Conservation (phyloP, 1,140 invertebrate genomes). For the Drusus annulatus region DNA sequence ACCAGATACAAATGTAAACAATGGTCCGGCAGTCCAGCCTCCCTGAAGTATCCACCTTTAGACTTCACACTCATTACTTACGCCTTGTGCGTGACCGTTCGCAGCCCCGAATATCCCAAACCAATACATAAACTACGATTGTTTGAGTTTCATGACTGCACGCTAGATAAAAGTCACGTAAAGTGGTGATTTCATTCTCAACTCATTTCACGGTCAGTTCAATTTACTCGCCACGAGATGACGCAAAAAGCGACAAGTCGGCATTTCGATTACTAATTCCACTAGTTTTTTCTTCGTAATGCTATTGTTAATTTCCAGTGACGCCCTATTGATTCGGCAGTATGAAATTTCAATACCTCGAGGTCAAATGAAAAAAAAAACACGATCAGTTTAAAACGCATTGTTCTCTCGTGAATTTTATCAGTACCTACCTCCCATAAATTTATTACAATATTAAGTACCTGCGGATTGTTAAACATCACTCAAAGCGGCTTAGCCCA, state of each 20-base stretch:
- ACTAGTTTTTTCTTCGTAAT: neutral
- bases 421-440: neutral
- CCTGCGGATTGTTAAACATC: neutral
- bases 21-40: too few relatives aligned
- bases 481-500: neutral
- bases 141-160: neutral
- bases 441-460: too few relatives aligned
- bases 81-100: too few relatives aligned
- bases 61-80: too few relatives aligned
- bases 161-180: neutral
- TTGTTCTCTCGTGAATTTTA: conserved; percentile 13
- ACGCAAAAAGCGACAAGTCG: conserved; percentile 21
- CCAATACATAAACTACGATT: conserved; percentile 1
- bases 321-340: conserved; percentile 25
- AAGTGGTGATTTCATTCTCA: conserved; percentile 23
- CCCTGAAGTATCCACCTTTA: too few relatives aligned
- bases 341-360: conserved; percentile 10
- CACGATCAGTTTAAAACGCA: neutral
- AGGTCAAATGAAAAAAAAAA: conserved; percentile 10
- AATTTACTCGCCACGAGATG: conserved; percentile 5
- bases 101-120: too few relatives aligned
- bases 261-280: conserved; percentile 23
- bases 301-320: conserved; percentile 29
- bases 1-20: too few relatives aligned
- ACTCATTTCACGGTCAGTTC: conserved; percentile 23